phyloP scores from a whole-genome alignment of 2,113 vertebrate species.

The Chlorodrepanis virens region DNA sequence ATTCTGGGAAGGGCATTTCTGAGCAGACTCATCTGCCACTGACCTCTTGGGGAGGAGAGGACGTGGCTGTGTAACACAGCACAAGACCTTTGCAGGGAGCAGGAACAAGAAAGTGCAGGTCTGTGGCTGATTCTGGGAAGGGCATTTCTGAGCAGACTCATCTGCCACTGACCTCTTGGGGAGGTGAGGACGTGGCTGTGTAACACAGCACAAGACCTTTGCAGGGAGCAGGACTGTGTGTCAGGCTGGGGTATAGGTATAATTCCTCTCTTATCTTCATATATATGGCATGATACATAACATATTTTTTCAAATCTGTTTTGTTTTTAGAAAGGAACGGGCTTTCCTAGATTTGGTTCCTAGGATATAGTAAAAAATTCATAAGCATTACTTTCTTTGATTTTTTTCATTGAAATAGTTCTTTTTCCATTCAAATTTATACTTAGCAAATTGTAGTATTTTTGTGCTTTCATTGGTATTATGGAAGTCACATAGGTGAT shows the following conservation, averaged over 20 bases:
- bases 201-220: background rate
- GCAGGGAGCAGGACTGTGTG: background rate
- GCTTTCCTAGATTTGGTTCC: background rate
- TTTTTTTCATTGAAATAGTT: background rate
- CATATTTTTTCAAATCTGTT: background rate
- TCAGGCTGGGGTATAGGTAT: background rate
- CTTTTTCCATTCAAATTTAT: background rate
- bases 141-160: background rate
- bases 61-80: background rate
- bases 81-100: rapidly evolving
- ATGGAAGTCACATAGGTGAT: background rate
- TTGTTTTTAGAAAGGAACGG: background rate
- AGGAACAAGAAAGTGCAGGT: background rate
- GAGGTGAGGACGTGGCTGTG: background rate
- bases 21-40: background rate
- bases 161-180: background rate
- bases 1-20: background rate
- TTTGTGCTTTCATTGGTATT: background rate
- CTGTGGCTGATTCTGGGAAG: background rate
- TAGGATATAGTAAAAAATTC: background rate
- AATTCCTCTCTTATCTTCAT: background rate
- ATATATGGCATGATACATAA: rapidly evolving
- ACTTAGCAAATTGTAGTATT: background rate
- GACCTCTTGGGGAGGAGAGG: background rate
- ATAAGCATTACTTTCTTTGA: background rate